Percentiles rank a stretch among this genome's conserved stretches.
These are phyloP conservation scores for Mesodorylaimus sp. DNA, from an alignment of 2,888 invertebrate species.

Conservation along the genomic window DNA sequence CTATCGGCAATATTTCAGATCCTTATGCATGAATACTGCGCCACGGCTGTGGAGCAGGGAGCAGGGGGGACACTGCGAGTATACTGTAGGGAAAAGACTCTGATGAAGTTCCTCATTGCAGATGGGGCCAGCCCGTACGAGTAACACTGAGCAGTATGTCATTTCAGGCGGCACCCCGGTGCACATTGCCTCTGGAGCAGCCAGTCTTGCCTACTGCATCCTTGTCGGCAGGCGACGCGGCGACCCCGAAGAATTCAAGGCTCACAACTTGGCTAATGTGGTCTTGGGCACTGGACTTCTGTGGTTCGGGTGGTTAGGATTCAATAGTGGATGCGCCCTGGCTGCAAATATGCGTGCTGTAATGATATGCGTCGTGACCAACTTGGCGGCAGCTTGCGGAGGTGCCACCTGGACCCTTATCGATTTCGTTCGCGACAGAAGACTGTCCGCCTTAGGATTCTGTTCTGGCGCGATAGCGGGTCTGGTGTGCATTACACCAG, in stretches of 20 bases:
- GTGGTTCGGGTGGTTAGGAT: constrained; percentile 10
- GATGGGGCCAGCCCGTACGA: no score
- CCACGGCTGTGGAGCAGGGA: no score
- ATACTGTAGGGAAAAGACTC: no score
- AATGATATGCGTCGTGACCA: not conserved
- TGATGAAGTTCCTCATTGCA: no score
- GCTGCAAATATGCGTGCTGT: constrained; percentile 1
- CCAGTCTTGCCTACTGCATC: constrained; percentile 7
- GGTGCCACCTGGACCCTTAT: constrained; percentile 8
- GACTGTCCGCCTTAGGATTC: constrained; percentile 12
- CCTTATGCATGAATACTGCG: no score
- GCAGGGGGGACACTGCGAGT: no score
- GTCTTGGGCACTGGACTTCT: constrained; percentile 7
- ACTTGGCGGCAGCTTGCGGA: constrained; percentile 10
- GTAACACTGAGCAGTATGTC: no score
- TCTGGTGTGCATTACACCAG: constrained; percentile 13
- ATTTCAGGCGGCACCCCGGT: constrained; percentile 8
- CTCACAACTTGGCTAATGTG: constrained; percentile 6
- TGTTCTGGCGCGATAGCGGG: constrained; percentile 12
- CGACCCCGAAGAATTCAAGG: not conserved
- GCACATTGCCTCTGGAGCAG: constrained; percentile 9
- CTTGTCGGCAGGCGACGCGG: constrained; percentile 5
- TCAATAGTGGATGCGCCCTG: constrained; percentile 9
- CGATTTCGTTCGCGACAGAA: constrained; percentile 4
- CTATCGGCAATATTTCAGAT: no score